Evolutionary conservation across 2,113 vertebrate genomes (phyloP).

Genomic region (Talpa occidentalis): DNA sequence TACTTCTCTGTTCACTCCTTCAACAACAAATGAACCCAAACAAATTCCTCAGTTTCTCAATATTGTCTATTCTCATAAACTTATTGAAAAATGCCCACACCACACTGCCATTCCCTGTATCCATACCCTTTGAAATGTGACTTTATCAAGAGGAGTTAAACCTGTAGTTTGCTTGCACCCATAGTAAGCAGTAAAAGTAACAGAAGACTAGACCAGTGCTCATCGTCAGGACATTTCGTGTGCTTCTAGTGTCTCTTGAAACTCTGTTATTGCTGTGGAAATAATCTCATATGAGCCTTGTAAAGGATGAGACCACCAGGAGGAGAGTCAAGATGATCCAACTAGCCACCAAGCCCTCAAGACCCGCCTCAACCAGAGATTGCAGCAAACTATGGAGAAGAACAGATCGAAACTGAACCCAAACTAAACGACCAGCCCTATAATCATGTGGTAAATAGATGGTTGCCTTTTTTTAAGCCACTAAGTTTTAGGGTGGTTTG

Average conservation of each 20-base stretch:
- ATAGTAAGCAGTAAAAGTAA: neutral
- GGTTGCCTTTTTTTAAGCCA: neutral
- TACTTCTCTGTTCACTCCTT: neutral
- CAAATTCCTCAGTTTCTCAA: neutral
- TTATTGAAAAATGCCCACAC: neutral
- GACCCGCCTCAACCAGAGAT: no score
- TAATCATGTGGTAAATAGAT: neutral
- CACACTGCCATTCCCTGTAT: no score
- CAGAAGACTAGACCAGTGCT: neutral
- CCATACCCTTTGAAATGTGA: neutral
- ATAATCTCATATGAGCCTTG: neutral
- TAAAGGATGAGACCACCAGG: neutral
- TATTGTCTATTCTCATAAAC: neutral
- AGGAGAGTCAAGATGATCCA: neutral
- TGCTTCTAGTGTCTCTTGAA: neutral
- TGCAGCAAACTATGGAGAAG: neutral
- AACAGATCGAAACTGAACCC: neutral
- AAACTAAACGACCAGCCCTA: neutral
- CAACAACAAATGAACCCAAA: neutral
- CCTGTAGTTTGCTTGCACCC: neutral
- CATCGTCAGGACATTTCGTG: neutral
- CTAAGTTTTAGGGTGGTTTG: neutral
- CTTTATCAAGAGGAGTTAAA: neutral
- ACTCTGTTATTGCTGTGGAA: neutral
- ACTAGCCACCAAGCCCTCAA: neutral